Evolutionary conservation across 2,113 vertebrate species (phyloP), one percentile per base, ranked within the genome.

Genomic region (Colistium nudipinnis): DNA sequence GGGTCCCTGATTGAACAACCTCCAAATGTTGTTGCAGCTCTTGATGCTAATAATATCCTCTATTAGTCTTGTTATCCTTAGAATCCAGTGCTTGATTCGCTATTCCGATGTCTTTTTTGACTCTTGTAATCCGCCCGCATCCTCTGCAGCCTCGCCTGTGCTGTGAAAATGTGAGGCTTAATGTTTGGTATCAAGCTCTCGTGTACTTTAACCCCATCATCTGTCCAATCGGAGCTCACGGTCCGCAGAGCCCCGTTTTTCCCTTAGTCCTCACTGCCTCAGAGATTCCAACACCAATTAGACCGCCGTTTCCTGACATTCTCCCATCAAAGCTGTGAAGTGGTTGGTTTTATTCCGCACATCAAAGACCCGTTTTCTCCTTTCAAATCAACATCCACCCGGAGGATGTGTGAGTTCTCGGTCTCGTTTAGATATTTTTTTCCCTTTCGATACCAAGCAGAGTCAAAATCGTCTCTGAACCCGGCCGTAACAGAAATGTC

Each of bases 381-480:
- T 74, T 87, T 90, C 76, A 90, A 91, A 92, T 90, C 89, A 90
- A 80, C 90, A 91, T 88, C 86, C 71, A 83, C 75, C 86, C 87
- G 51, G 44, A 83, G 90, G 89, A 87, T 87, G 80, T 84, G 62
- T 56, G 67, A 63, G 52, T 77, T 67, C 70, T 80, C 70, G 66
- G 54, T 70, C 62, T 71, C 56, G 56, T 70, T n/a, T n/a, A n/a
- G n/a, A n/a, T n/a, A n/a, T n/a, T n/a, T 74, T 64, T 74, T 45
- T 47, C 24, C 19, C 24, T 57, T 78, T 82, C 68, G 78, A 48
- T 36, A 74, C 24, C 63, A 53, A 66, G 55, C 57, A 66, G 52
- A 68, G 33, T 82, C 57, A 53, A 87, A 81, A 83, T 62, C 57
- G 62, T 82, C 49, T 81, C 83, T 73, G 64, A 87, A 85, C 67